phyloP scores from a whole-genome alignment of 2,888 invertebrate genomes.

The Diarsia mendica region DNA sequence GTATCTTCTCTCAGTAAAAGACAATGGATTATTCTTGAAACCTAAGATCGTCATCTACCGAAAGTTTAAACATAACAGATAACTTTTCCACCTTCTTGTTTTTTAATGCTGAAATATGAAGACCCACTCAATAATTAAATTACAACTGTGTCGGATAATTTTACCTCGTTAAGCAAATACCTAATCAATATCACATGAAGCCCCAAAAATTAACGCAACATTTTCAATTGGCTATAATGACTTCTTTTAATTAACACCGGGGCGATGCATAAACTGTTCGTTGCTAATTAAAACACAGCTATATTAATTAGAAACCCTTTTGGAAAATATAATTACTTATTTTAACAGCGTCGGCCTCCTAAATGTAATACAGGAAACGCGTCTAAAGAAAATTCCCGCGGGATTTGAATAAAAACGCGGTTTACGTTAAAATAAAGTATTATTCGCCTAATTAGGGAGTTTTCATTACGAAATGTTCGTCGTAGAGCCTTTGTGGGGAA shows the following conservation, averaged over 20 bases:
- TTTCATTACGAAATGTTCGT: conserved; percentile 50
- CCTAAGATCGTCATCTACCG: conserved; percentile 21
- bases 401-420: conserved; percentile 63
- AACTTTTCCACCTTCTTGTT: conserved; percentile 13
- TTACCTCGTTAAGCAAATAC: conserved; percentile 1
- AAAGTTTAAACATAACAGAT: conserved; percentile 13
- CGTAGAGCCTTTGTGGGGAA: conserved; percentile 54
- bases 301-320: conserved; percentile 75
- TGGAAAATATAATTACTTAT: conserved; percentile 72
- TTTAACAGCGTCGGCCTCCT: conserved; percentile 63
- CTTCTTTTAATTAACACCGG: conserved; percentile 66
- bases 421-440: conserved; percentile 60
- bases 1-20: conserved; percentile 41
- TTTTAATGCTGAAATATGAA: neutral
- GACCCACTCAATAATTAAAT: neutral
- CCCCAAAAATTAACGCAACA: conserved; percentile 41
- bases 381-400: conserved; percentile 63
- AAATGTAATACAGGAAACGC: conserved; percentile 66
- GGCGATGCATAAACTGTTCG: conserved; percentile 60
- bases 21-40: conserved; percentile 34
- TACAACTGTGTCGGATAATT: neutral
- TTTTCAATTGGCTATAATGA: conserved; percentile 49
- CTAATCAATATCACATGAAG: conserved; percentile 53
- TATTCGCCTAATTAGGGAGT: conserved; percentile 60
- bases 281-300: conserved; percentile 72